Base-by-base conservation (phyloP, 2,888 invertebrate species). In the Abscondita cerata region DNA sequence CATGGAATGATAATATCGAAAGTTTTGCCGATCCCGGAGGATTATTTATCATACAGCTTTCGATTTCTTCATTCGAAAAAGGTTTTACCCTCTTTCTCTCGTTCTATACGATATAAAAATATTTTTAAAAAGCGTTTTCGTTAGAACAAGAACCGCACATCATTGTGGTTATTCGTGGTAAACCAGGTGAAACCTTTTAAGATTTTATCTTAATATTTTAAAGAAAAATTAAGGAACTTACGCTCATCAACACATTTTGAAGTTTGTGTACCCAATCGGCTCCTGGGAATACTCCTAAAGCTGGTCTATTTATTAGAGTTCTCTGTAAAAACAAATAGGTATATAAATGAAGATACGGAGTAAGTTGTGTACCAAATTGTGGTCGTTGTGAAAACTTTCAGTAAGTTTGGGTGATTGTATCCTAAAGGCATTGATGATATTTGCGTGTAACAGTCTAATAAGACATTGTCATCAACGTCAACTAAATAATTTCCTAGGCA, bases 111-210 rank as follows among this genome's bases (percentile, higher is more conserved):
- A 88, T 75, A 98, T 91, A 76, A 97, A 97, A 38, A 94, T 92
- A 48, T 91, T 90, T 81, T 99, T 99, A 76, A 88, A n/a, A 93
- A 0, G 98, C 96, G 81, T 98, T 98, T 83, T 99, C 98, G 76
- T 96, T 96, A 0, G 98, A 95, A 73, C 98, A 98, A 0, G 98
- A 94, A 0, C 96, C 96, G 75, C 96, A 97, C 89, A 96, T 95
- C 96, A 99, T 98, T 0, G 98, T 98, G 41, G 93, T 91, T 3
- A 97, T 85, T 72, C 91, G 86, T 2, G 83, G 82, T 52, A 97
- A 79, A 1, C 93, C 93, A 0, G 97, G 98, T 0, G 94, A 93
- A 11, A 95, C 87, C 83, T 92, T 25, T 34, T 34, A 19, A 15
- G 9, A 20, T 34, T 8, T 55, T 19, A 12, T 1, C 4, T 15